Evolutionary conservation across 1,140 invertebrate genomes (phyloP).

Genomic region (Atta colombica): DNA sequence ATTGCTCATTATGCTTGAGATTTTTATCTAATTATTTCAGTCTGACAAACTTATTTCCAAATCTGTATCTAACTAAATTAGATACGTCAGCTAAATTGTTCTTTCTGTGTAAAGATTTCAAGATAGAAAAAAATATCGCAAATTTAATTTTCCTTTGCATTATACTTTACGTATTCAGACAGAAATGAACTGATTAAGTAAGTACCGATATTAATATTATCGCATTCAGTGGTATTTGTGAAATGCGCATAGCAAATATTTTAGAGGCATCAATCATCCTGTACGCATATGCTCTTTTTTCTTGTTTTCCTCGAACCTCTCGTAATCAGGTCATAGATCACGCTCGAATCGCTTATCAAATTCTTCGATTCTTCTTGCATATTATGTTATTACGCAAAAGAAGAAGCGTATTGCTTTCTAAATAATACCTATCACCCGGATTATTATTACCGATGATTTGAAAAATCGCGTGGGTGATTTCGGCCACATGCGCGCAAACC

Average conservation of each 20-base stretch:
- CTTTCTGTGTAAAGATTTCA: neutral
- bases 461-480: slow-evolving; percentile 17
- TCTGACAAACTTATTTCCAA: too few species aligned
- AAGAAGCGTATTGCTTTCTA: neutral
- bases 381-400: slow-evolving; percentile 1
- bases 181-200: neutral
- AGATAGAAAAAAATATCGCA: neutral
- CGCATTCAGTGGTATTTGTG: neutral
- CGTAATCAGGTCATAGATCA: slow-evolving; percentile 42
- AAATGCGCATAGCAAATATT: slow-evolving; percentile 36
- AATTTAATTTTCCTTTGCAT: neutral
- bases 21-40: too few species aligned
- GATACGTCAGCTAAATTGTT: neutral
- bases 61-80: neutral
- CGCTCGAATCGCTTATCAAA: slow-evolving; percentile 33
- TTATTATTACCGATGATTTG: neutral
- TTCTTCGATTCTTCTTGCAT: slow-evolving; percentile 12
- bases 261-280: neutral
- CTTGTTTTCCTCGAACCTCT: slow-evolving; percentile 30
- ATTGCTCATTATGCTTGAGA: too few species aligned
- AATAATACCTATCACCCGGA: neutral
- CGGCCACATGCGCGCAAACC: neutral
- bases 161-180: too few species aligned
- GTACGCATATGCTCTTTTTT: slow-evolving; percentile 5
- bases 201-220: neutral